These are phyloP conservation scores for Puntigrus tetrazona DNA, from an alignment of 2,113 vertebrate species.

Conservation along the genomic window DNA sequence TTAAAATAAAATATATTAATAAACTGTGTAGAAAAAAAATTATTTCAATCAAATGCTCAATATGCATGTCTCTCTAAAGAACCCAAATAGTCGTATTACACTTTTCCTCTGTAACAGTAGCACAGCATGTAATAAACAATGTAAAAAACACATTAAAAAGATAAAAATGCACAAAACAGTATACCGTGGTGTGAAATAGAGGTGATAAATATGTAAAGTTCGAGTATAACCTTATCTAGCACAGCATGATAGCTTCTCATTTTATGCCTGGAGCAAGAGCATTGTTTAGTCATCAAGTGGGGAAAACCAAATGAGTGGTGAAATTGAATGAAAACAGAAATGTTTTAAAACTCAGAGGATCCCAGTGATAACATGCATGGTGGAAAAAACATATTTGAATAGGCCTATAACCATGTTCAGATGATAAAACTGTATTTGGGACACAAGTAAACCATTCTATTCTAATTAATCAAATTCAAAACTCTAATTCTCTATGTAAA, in stretches of 20 bases:
- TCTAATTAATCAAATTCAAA: neutral
- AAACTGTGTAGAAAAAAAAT: too few relatives aligned
- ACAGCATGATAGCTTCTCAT: neutral
- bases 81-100: neutral
- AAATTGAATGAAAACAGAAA: slow-evolving; percentile 15
- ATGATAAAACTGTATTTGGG: neutral
- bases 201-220: slow-evolving; percentile 6
- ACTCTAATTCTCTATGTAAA: neutral
- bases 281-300: slow-evolving; percentile 26
- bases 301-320: slow-evolving; percentile 19
- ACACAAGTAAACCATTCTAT: neutral
- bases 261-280: neutral
- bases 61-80: neutral
- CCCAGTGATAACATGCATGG: neutral
- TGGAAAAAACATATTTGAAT: neutral
- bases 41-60: neutral
- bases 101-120: neutral
- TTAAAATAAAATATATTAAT: too few relatives aligned
- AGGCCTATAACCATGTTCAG: neutral
- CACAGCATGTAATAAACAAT: neutral
- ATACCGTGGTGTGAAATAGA: neutral
- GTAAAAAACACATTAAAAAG: neutral
- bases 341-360: neutral
- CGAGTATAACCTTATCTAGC: neutral
- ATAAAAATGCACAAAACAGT: neutral